Conservation (phyloP, 2,113 vertebrate species). For the Urocitellus parryii region DNA sequence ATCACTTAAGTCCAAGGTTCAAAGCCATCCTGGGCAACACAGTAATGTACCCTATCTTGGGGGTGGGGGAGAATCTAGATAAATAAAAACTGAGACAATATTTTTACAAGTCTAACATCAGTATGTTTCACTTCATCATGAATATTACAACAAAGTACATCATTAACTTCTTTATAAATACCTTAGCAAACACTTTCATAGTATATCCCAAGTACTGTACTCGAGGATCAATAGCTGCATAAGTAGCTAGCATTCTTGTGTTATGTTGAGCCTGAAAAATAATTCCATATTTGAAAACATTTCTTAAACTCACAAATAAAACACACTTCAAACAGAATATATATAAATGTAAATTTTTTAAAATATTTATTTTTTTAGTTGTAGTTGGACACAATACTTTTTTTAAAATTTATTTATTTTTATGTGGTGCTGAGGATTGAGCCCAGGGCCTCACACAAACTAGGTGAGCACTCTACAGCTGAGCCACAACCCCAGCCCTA, state of each 20-base stretch:
- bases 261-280: conserved; percentile 96
- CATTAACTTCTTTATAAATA: conserved; percentile 80
- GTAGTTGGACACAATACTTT: no score
- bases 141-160: conserved; percentile 51
- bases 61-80: neutral
- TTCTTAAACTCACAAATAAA: conserved; percentile 53
- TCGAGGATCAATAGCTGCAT: conserved; percentile 96
- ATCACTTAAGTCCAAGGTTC: neutral
- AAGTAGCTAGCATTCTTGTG: conserved; percentile 97
- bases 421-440: no score
- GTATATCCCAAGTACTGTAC: conserved; percentile 98
- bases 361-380: no score
- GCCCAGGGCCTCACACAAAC: no score
- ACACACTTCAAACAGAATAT: neutral
- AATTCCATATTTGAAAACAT: conserved; percentile 57
- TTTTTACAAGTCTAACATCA: conserved; percentile 51
- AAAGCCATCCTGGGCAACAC: neutral
- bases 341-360: conserved; percentile 18
- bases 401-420: no score
- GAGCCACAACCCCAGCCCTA: no score
- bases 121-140: conserved; percentile 43
- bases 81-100: conserved; percentile 39
- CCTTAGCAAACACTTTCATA: conserved; percentile 99
- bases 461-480: no score
- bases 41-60: neutral